Evolutionary conservation across 2,113 vertebrate species (phyloP), one percentile per base, ranked within the genome.

Genomic region (Otus sunia): DNA sequence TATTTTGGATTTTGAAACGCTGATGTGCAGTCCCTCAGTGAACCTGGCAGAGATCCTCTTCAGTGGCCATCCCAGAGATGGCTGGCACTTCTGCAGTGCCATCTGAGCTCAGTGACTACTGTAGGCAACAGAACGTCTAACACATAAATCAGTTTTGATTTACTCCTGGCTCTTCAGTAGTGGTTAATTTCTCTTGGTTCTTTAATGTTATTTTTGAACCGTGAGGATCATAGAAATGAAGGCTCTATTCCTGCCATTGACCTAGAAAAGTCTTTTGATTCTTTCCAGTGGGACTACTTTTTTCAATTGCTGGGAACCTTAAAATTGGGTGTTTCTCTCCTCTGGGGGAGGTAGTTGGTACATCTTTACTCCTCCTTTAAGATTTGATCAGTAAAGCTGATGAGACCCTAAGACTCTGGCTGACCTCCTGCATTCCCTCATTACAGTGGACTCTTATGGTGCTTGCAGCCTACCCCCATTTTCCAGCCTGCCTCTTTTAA

Each of bases 261-360:
- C 91, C 96, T 94, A 97, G 92, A 95, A 97, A 96, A 91, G 74
- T 94, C 58, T 94, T 93, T 93, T 89, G 64, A 82, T 95, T 94
- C 86, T 85, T 95, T 95, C 92, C 76, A 91, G 83, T 41, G 94
- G 77, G 89, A 95, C 86, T 82, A 72, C 32, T 85, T 90, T 86
- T 88, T 92, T 58, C 62, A 83, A 0, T 84, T 83, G 67, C 66
- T 86, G 71, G 62, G 67, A 96, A 88, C 87, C 68, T 91, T 86
- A 85, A 89, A 89, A 95, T 53, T 3, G 3, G 32, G 69, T 45
- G 43, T 94, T 79, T 91, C 62, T 76, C 62, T 91, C 77, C 77
- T 92, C 17, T 52, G 74, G 16, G 43, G 50, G 49, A 91, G 50
- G 69, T 21, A 50, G 34, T 60, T 81, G 71, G 73, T 85, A 62